These are phyloP conservation scores for Rhinichthys osculus DNA, from an alignment of 2,797 vertebrate genomes.

Conservation along the genomic window DNA sequence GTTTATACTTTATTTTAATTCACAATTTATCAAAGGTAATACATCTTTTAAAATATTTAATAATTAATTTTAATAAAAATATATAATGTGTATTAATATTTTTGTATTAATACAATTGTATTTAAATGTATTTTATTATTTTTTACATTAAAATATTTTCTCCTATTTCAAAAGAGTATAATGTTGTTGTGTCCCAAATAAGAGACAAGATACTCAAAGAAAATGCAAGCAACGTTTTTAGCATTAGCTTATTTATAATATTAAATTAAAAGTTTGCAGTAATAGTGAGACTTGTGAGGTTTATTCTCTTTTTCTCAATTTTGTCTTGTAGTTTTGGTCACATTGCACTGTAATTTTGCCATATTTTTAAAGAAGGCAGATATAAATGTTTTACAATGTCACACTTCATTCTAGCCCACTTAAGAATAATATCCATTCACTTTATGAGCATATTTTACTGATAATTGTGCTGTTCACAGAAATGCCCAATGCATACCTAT, in stretches of 20 bases:
- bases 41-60: too few relatives aligned
- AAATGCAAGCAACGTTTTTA: too few relatives aligned
- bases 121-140: not conserved
- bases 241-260: too few relatives aligned
- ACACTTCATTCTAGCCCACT: conserved; percentile 5
- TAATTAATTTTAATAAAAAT: not conserved
- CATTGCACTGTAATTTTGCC: not conserved
- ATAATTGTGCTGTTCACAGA: not conserved
- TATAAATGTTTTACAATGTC: not conserved
- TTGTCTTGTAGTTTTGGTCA: not conserved
- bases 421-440: not conserved
- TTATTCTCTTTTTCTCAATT: not conserved
- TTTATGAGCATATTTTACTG: not conserved
- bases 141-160: too few relatives aligned
- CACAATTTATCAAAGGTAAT: too few relatives aligned
- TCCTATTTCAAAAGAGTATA: too few relatives aligned
- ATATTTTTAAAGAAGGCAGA: not conserved
- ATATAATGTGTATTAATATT: not conserved
- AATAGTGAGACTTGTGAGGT: not conserved
- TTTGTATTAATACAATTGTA: not conserved
- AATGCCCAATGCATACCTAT: not conserved
- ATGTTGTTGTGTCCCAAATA: too few relatives aligned
- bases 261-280: not conserved
- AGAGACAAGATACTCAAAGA: too few relatives aligned
- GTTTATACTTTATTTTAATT: too few relatives aligned